These are phyloP conservation scores for Pelecanoides urinatrix DNA, from an alignment of 2,113 vertebrate genomes.

Conservation along the genomic window DNA sequence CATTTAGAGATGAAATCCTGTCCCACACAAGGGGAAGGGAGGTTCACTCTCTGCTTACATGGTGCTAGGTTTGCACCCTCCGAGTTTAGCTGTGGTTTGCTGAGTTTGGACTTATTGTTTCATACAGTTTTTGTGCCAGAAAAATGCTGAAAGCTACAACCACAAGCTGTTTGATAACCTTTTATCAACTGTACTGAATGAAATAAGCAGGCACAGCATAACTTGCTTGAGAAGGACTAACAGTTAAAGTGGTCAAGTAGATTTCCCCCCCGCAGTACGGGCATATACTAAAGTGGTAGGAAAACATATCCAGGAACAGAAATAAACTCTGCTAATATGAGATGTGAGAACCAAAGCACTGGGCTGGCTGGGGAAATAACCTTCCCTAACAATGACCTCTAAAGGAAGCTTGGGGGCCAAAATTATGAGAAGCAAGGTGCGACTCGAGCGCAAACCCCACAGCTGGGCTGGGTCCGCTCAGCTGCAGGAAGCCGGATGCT, in stretches of 20 bases:
- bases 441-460: accelerated
- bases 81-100: not conserved
- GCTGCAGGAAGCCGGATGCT: not conserved
- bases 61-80: not conserved
- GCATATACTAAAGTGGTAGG: not conserved
- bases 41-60: not conserved
- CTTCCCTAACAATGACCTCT: not conserved
- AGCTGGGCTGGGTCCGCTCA: not conserved
- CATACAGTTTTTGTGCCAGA: not conserved
- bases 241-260: not conserved
- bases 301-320: not conserved
- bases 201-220: not conserved
- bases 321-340: not conserved
- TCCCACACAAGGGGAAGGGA: not conserved
- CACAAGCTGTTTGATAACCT: not conserved
- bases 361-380: not conserved
- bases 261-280: not conserved
- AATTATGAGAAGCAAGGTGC: not conserved
- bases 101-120: not conserved
- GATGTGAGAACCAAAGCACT: not conserved
- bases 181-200: not conserved
- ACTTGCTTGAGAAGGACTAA: not conserved
- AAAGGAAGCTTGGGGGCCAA: not conserved
- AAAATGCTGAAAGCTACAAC: not conserved
- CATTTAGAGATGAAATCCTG: not conserved